A percentile compares a stretch with the other conserved stretches of the same genome.
These are phyloP conservation scores for Pontoporia blainvillei DNA, from an alignment of 2,113 vertebrate species.

Conservation along the genomic window DNA sequence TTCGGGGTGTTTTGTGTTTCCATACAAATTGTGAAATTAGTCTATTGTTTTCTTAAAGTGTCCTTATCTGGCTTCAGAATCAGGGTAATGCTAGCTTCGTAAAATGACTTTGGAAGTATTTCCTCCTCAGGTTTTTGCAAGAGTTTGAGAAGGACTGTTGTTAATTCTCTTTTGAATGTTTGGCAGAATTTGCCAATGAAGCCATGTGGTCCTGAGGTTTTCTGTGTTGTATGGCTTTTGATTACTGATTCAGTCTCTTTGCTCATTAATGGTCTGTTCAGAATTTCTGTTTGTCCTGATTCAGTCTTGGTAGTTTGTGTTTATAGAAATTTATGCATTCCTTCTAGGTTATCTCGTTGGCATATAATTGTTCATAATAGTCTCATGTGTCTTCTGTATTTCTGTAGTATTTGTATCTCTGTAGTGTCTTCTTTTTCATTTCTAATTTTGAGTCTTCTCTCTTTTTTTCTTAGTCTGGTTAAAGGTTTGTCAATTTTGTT, in stretches of 20 bases:
- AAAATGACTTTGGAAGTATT: not conserved
- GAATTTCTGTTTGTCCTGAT: not conserved
- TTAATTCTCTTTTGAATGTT: not conserved
- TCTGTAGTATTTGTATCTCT: not conserved
- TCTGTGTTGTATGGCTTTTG: not conserved
- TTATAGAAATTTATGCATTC: not conserved
- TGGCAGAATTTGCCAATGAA: not conserved
- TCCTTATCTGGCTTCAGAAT: not conserved
- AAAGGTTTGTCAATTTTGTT: not conserved
- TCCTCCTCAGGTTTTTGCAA: not conserved
- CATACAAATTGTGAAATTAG: no score
- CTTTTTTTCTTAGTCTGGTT: not conserved
- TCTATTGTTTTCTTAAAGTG: not conserved
- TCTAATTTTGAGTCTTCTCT: not conserved
- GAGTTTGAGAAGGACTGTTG: not conserved
- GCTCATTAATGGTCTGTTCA: not conserved
- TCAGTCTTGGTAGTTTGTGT: not conserved
- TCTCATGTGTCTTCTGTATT: not conserved
- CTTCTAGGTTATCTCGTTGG: not conserved
- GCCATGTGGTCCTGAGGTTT: not conserved
- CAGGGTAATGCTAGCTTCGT: not conserved
- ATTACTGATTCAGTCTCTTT: not conserved
- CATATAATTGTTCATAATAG: not conserved
- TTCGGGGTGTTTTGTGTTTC: no score
- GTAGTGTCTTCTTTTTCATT: not conserved